These are phyloP conservation scores for Hypena proboscidalis DNA, from an alignment of 2,888 invertebrate genomes.

Conservation along the genomic window DNA sequence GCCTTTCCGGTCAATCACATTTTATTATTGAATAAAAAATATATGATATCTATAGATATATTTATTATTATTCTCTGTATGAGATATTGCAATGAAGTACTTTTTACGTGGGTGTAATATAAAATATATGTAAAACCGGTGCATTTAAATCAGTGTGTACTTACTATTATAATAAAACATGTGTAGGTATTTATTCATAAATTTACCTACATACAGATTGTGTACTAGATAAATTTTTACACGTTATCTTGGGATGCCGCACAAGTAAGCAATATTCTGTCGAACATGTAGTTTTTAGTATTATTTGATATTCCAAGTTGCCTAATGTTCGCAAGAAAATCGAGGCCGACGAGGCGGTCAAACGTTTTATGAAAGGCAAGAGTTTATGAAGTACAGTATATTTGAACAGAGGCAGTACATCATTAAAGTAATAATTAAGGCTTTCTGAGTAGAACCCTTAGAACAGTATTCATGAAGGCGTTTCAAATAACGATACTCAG, in stretches of 20 bases:
- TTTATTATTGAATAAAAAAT: no score
- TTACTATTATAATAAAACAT: no score
- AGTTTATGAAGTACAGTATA: constrained; percentile 1
- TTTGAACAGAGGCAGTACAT: constrained; percentile 7
- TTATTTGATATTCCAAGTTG: constrained; percentile 9
- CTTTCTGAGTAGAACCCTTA: neutral
- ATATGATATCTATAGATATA: no score
- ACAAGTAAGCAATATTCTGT: constrained; percentile 2
- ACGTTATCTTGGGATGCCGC: neutral
- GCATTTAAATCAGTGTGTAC: no score
- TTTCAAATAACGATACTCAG: neutral
- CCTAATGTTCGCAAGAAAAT: constrained; percentile 7
- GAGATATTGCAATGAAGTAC: no score
- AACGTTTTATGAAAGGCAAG: constrained; percentile 3
- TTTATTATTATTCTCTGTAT: no score
- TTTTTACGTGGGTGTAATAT: no score
- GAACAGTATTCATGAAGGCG: neutral
- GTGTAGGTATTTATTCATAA: no score
- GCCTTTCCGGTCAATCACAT: no score
- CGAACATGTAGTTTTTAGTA: constrained; percentile 5
- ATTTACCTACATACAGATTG: no score
- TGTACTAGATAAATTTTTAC: no score
- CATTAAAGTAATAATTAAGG: constrained; percentile 1
- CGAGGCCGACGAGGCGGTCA: constrained; percentile 5
- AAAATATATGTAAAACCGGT: no score